Evolutionary conservation across 2,113 vertebrate genomes (phyloP), one percentile per base, ranked within the genome.

Genomic region (Neofelis nebulosa): DNA sequence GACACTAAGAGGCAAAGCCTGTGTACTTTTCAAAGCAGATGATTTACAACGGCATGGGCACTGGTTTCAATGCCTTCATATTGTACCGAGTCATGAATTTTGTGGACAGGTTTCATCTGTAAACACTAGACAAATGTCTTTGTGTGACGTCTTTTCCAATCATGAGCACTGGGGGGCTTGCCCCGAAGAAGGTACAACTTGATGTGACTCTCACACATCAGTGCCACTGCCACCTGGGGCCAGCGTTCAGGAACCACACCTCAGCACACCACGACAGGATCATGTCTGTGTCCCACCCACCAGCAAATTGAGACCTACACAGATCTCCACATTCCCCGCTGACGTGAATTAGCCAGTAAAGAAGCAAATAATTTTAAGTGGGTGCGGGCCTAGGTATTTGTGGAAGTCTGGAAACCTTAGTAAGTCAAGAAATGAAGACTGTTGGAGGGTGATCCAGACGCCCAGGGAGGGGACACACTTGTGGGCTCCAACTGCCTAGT

Each of bases 111-210:
- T 29, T 91, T 79, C 21, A 38, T 79, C 90, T 38, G 41, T 81
- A 80, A 91, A 0, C 0, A 63, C 12, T 9, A n/a, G 79, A 38
- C 7, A 71, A 31, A 33, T 0, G 0, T 41, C 41, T 93, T 36
- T 10, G 7, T 18, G 69, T 33, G 3, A 33, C 1, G 0, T 0
- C 0, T 23, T 38, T 69, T 65, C n/a, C 68, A 41, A 82, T 65
- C 52, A 78, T 52, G 52, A 66, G 8, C 50, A 61, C 41, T 61
- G 6, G 41, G 89, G 33, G 92, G 3, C 21, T 27, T 29, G 89
- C 81, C 18, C 23, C 36, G 45, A 36, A 36, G n/a, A 82, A 50
- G 21, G 94, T 8, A 71, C n/a, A 68, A 2, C 1, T 4, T 2
- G 52, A 3, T 31, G 7, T 33, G 45, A 81, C 9, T 69, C 52